Percentiles rank a stretch among this genome's conserved stretches.
Conservation (phyloP, 2,797 vertebrate genomes). For the Sciurus vulgaris region DNA sequence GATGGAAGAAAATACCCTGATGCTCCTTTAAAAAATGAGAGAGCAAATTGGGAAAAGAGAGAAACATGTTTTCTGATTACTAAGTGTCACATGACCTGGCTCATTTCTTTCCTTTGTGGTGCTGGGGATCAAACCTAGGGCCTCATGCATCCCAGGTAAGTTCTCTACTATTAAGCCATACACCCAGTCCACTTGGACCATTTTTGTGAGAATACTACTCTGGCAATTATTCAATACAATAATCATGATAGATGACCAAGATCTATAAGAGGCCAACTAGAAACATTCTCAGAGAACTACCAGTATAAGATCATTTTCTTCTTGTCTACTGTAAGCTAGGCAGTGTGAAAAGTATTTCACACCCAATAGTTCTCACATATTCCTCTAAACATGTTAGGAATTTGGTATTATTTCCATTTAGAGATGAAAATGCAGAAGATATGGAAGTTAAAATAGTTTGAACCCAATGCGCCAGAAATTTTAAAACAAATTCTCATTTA, state of each 20-base stretch:
- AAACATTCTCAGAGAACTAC: not conserved
- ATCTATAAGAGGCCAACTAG: not conserved
- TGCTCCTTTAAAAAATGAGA: not conserved
- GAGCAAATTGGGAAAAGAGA: slow-evolving; percentile 17
- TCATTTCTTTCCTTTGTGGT: not conserved
- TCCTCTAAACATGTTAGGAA: not conserved
- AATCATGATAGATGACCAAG: not conserved
- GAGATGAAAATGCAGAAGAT: slow-evolving; percentile 1
- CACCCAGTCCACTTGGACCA: not conserved
- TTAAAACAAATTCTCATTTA: not conserved
- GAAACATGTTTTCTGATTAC: not conserved
- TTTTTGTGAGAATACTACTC: slow-evolving; percentile 9
- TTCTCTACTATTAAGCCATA: not conserved
- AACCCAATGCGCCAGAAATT: not conserved
- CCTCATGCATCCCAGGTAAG: not conserved
- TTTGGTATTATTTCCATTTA: not conserved
- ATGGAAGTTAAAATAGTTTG: slow-evolving; percentile 26
- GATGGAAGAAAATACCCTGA: not conserved
- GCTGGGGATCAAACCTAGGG: not conserved
- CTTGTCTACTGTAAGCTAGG: not conserved
- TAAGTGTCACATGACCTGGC: not conserved
- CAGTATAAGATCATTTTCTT: not conserved
- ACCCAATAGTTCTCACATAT: not conserved
- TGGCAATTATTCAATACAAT: not conserved
- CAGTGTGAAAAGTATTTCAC: not conserved